Evolutionary conservation across 2,797 vertebrate species (phyloP).

Genomic region (Myripristis murdjan): DNA sequence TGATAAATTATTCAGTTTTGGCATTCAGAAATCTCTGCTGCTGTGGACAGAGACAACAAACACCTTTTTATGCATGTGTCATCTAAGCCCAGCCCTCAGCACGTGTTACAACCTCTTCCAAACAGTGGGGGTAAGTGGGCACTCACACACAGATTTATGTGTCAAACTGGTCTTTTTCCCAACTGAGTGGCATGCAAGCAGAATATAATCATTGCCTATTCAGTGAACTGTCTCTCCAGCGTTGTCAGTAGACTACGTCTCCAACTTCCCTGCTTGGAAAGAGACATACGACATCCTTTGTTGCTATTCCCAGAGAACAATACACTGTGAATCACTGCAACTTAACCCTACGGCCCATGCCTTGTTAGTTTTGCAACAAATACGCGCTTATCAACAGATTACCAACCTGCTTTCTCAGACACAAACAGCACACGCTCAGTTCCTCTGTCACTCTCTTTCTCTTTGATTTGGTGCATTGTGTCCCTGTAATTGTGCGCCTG

Average conservation of each 20-base stretch:
- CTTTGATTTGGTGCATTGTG: slow-evolving; percentile 38
- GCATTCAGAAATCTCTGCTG: slow-evolving; percentile 67
- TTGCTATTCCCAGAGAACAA: no score
- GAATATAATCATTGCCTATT: no score
- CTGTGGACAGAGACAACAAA: slow-evolving; percentile 47
- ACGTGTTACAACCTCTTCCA: neutral
- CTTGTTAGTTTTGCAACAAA: neutral
- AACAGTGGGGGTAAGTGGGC: neutral
- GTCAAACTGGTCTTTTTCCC: neutral
- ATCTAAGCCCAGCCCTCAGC: slow-evolving; percentile 23
- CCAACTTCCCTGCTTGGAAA: no score
- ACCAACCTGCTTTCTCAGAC: slow-evolving; percentile 15
- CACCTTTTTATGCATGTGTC: slow-evolving; percentile 38
- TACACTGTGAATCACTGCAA: no score
- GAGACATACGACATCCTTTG: no score
- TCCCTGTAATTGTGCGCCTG: slow-evolving; percentile 33
- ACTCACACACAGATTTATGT: neutral
- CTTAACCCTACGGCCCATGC: no score
- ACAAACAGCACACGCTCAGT: neutral
- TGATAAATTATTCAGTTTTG: slow-evolving; percentile 78
- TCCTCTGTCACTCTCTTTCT: slow-evolving; percentile 6
- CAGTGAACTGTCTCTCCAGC: no score
- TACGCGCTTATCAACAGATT: slow-evolving; percentile 18
- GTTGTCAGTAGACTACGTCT: no score
- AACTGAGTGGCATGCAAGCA: neutral